phyloP scores from a whole-genome alignment of 92 coral and sea anemone genomes.

The Plumapathes pennacea region DNA sequence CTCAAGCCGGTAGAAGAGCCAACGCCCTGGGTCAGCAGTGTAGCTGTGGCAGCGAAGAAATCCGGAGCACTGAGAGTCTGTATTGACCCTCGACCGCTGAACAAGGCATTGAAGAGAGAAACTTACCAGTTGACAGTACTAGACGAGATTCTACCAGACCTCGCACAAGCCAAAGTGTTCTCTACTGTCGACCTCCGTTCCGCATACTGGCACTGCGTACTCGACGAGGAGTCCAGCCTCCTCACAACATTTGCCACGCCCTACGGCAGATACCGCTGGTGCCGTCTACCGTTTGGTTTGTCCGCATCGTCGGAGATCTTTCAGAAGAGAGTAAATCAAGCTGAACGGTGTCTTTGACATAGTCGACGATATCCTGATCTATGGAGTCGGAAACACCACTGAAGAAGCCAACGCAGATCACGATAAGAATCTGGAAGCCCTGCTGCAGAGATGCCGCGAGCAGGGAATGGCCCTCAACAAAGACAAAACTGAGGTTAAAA shows the following conservation, averaged over 20 bases:
- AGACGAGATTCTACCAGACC: constrained; percentile 11
- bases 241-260: constrained; percentile 13
- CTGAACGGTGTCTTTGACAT: constrained; percentile 2
- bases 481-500: constrained; percentile 23
- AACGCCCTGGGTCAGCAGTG: constrained; percentile 19
- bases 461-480: constrained; percentile 37
- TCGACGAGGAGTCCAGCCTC: constrained; percentile 2
- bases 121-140: constrained; percentile 5
- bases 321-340: constrained; percentile 18
- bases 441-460: constrained; percentile 3
- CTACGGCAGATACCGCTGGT: constrained; percentile 23
- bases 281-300: constrained; percentile 32
- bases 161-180: constrained; percentile 31
- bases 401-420: too few species aligned
- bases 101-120: constrained; percentile 4
- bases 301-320: constrained; percentile 18
- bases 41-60: constrained; percentile 29
- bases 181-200: constrained; percentile 26
- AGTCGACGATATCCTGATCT: background rate
- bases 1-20: constrained; percentile 20
- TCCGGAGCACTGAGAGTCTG: constrained; percentile 21
- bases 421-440: constrained; percentile 11
- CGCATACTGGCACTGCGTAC: constrained; percentile 4
- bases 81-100: constrained; percentile 4
- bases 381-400: constrained; percentile 3